Evolutionary conservation across 2,797 vertebrate species (phyloP).

Genomic region (Cygnus olor): DNA sequence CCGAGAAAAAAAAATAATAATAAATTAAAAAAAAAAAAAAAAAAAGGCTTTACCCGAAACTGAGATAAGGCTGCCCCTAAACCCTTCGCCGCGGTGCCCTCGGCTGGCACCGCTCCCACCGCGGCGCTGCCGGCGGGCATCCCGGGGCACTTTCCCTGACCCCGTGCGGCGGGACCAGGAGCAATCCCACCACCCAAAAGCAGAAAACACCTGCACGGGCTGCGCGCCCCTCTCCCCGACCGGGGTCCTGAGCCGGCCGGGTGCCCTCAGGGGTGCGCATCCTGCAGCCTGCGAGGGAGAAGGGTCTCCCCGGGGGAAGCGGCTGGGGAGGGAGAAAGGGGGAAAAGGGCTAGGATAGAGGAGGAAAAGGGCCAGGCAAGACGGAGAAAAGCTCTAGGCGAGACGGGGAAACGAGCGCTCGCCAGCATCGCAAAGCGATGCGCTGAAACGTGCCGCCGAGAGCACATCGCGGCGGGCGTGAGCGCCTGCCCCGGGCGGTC

Average conservation of each 20-base stretch:
- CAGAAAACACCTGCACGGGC: no score
- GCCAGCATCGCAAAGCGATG: not conserved
- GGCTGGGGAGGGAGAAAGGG: no score
- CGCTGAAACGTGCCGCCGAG: no score
- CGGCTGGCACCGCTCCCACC: no score
- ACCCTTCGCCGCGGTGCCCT: not conserved
- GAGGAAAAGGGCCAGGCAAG: no score
- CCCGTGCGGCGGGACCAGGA: not conserved
- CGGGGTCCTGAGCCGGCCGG: no score
- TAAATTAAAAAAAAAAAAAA: not conserved
- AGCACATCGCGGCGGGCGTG: rapidly evolving
- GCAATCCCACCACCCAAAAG: no score
- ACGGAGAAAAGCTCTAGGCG: no score
- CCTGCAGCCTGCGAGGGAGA: no score
- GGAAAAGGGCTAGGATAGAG: no score
- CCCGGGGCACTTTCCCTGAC: not conserved
- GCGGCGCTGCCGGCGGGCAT: not conserved
- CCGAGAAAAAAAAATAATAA: not conserved
- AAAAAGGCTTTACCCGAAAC: not conserved
- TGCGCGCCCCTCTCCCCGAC: not conserved
- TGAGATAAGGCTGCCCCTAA: not conserved
- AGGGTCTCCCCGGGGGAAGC: no score
- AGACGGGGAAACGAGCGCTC: not conserved
- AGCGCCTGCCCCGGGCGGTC: rapidly evolving
- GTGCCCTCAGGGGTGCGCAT: no score